Conservation (phyloP, 2,113 vertebrate species). For the Vanacampus margaritifer region DNA sequence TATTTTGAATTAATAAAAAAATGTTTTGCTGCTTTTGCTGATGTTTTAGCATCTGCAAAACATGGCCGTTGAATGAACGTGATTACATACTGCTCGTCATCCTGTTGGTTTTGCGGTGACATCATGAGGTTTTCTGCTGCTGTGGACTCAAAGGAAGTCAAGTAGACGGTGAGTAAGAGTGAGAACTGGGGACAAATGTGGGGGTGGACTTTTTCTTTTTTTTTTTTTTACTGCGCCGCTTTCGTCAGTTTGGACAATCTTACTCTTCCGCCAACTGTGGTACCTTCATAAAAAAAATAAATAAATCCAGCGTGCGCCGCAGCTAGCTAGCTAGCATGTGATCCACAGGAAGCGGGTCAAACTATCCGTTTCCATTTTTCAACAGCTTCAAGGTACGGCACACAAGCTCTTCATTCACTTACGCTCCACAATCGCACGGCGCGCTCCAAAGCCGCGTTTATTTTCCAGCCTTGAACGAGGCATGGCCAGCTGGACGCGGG, state of each 20-base stretch:
- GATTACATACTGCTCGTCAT: neutral
- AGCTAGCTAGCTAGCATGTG: neutral
- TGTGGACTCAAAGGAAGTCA: slow-evolving; percentile 51
- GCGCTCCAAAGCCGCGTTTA: slow-evolving; percentile 34
- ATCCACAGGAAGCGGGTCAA: slow-evolving; percentile 50
- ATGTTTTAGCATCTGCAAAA: too few species aligned
- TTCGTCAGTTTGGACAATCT: slow-evolving; percentile 21
- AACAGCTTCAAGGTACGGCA: slow-evolving; percentile 48
- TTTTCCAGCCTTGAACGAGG: slow-evolving; percentile 49
- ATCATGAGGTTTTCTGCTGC: slow-evolving; percentile 13
- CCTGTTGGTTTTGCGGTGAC: slow-evolving; percentile 15
- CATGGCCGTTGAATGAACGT: too few species aligned
- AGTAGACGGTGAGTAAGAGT: slow-evolving; percentile 66
- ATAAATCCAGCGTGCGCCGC: neutral
- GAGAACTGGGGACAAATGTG: slow-evolving; percentile 37
- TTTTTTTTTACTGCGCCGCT: slow-evolving; percentile 5
- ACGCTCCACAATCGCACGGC: slow-evolving; percentile 40
- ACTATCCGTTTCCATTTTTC: slow-evolving; percentile 67
- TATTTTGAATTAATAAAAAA: too few species aligned
- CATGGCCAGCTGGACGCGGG: slow-evolving; percentile 25
- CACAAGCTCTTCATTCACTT: slow-evolving; percentile 55
- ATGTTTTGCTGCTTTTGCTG: too few species aligned
- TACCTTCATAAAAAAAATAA: neutral
- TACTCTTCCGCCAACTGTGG: slow-evolving; percentile 10
- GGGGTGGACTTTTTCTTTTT: slow-evolving; percentile 25